A percentile compares a stretch with the other conserved stretches of the same genome.
phyloP scores from a whole-genome alignment of 2,888 invertebrate species.

The Palloptera scutellata region DNA sequence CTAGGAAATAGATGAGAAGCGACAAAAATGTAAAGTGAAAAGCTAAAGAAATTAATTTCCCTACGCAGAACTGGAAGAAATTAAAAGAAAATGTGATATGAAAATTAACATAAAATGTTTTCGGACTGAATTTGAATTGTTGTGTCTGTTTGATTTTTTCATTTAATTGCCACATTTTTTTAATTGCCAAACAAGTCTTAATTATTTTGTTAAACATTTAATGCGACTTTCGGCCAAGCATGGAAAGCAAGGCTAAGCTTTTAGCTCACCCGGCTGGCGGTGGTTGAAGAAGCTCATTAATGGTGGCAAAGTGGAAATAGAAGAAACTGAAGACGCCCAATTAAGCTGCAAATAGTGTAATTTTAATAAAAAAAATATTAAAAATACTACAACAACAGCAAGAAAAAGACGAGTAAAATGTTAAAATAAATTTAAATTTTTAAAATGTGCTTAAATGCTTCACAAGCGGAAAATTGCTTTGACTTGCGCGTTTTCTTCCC shows the following conservation, averaged over 20 bases:
- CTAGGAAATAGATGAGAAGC: not conserved
- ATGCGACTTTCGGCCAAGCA: constrained; percentile 11
- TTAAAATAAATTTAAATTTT: too few species aligned
- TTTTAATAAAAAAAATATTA: constrained; percentile 37
- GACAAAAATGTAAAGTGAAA: not conserved
- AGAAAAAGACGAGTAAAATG: too few species aligned
- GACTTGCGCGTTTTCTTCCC: constrained; percentile 18
- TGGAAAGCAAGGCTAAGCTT: constrained; percentile 6
- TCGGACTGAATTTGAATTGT: not conserved
- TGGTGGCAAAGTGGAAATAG: not conserved
- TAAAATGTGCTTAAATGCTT: constrained; percentile 34
- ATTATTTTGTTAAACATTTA: constrained; percentile 29
- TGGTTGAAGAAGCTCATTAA: not conserved
- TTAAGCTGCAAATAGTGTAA: constrained; percentile 30
- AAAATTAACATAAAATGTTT: not conserved
- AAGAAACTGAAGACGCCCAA: constrained; percentile 20
- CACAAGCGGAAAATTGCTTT: constrained; percentile 44
- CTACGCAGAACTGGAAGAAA: not conserved
- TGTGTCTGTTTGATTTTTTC: not conserved
- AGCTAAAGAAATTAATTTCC: not conserved
- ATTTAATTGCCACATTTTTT: constrained; percentile 9
- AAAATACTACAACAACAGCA: not conserved
- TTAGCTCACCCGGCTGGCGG: not conserved
- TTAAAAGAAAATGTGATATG: not conserved
- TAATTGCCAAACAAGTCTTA: constrained; percentile 27